These are phyloP conservation scores for Diloba caeruleocephala DNA, from an alignment of 2,888 invertebrate genomes.

Conservation along the genomic window DNA sequence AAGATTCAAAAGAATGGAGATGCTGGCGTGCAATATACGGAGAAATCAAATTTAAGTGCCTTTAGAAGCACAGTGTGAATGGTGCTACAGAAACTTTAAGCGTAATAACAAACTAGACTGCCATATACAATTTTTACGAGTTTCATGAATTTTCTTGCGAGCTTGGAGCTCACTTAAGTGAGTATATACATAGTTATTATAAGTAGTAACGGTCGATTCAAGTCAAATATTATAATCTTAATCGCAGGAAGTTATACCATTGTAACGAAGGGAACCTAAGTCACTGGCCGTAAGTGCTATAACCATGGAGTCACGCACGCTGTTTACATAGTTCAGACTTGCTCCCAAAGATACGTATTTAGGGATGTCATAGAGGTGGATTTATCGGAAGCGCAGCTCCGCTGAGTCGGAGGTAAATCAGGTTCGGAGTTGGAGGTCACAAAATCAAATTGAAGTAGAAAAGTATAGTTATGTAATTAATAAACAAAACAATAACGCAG, in stretches of 20 bases:
- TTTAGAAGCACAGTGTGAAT: constrained; percentile 15
- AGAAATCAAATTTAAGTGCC: constrained; percentile 40
- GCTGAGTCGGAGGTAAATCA: too few relatives aligned
- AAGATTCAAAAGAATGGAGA: constrained; percentile 4
- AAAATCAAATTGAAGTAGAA: too few relatives aligned
- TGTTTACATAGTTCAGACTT: constrained; percentile 57
- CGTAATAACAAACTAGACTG: constrained; percentile 14
- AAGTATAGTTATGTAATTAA: too few relatives aligned
- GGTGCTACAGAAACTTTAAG: constrained; percentile 26
- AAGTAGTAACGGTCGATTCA: constrained; percentile 10
- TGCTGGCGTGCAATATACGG: constrained; percentile 16
- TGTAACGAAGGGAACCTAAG: constrained; percentile 24
- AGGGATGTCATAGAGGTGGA: too few relatives aligned
- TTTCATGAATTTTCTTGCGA: constrained; percentile 16
- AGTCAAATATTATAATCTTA: constrained; percentile 39
- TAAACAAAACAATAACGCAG: too few relatives aligned
- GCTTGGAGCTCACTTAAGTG: not conserved
- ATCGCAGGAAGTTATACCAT: constrained; percentile 45
- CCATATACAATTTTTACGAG: constrained; percentile 32
- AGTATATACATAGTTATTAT: not conserved
- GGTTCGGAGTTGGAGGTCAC: too few relatives aligned
- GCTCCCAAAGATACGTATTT: constrained; percentile 49
- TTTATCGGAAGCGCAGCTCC: too few relatives aligned
- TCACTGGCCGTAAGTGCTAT: constrained; percentile 40
- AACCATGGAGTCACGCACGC: constrained; percentile 56